These are phyloP conservation scores for Troides helena DNA, from an alignment of 2,888 invertebrate species.

Conservation along the genomic window DNA sequence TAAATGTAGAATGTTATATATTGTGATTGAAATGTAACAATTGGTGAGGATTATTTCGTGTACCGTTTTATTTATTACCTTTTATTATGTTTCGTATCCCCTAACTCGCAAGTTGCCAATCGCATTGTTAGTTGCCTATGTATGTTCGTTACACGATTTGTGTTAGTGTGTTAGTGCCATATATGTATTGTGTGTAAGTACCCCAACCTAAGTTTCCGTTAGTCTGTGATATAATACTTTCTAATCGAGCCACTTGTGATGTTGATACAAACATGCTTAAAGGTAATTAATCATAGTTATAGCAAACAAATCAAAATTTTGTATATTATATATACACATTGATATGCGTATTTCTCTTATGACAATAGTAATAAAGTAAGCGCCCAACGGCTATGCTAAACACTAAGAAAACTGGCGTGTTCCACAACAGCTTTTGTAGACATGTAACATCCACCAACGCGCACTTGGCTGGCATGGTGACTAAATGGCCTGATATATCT, in stretches of 20 bases:
- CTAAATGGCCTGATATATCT: too few species aligned
- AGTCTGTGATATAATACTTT: constrained; percentile 75
- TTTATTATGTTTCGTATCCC: constrained; percentile 29
- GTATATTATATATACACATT: constrained; percentile 8
- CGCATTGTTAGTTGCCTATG: constrained; percentile 8
- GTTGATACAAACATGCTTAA: constrained; percentile 43
- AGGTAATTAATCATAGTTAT: constrained; percentile 11
- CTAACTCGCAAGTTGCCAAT: constrained; percentile 17
- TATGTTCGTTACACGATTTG: constrained; percentile 35
- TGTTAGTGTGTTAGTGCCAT: constrained; percentile 75
- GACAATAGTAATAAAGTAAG: constrained; percentile 10
- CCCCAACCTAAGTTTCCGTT: constrained; percentile 63
- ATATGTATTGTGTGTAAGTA: constrained; percentile 67
- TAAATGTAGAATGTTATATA: constrained; percentile 65
- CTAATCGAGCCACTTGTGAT: constrained; percentile 65
- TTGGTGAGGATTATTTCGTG: constrained; percentile 34
- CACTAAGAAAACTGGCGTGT: too few species aligned
- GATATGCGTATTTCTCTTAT: constrained; percentile 10
- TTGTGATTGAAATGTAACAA: constrained; percentile 78
- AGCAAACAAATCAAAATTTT: constrained; percentile 18
- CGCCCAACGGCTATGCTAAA: neutral
- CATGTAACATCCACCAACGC: too few species aligned
- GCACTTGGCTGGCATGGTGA: too few species aligned
- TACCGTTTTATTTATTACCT: constrained; percentile 16
- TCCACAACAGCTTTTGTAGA: too few species aligned